A percentile compares a stretch with the other conserved stretches of the same genome.
phyloP scores from a whole-genome alignment of 92 coral and sea anemone species.

The Parazoanthus darwini region DNA sequence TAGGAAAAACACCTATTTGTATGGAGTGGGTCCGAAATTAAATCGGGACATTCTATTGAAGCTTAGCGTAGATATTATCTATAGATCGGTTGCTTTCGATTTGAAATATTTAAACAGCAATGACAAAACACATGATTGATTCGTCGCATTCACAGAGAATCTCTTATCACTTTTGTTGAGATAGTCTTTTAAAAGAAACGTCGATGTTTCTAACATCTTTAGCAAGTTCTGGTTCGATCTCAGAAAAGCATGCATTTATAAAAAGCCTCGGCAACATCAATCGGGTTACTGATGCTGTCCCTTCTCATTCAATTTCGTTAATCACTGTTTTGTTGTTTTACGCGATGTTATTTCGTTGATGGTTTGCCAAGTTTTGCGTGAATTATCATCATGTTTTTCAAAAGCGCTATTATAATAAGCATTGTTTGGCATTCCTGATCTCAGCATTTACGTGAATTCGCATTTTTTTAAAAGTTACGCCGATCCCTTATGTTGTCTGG shows the following conservation, averaged over 20 bases:
- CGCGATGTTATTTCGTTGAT: conserved; percentile 40
- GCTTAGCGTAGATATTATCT: conserved; percentile 44
- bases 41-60: conserved; percentile 43
- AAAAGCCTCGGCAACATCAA: conserved; percentile 23
- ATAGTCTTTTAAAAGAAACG: conserved; percentile 23
- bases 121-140: too few species aligned
- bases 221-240: conserved; percentile 33
- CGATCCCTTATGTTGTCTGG: conserved; percentile 8
- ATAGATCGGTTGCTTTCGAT: conserved; percentile 36
- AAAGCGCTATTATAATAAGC: conserved; percentile 34
- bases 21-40: conserved; percentile 31
- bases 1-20: conserved; percentile 27
- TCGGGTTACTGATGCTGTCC: conserved; percentile 22
- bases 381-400: conserved; percentile 31
- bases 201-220: background rate
- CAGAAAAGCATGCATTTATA: conserved; percentile 18
- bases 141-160: background rate
- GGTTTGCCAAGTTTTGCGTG: conserved; percentile 43
- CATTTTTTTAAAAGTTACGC: conserved; percentile 16
- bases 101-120: conserved; percentile 40
- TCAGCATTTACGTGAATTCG: conserved; percentile 34
- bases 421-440: conserved; percentile 37
- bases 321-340: conserved; percentile 31
- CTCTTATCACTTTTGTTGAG: conserved; percentile 23
- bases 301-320: conserved; percentile 35